These are phyloP conservation scores for Catostylus mosaicus DNA, from an alignment of 30 jellyfish, hydroid and myxozoan genomes.

Conservation along the genomic window DNA sequence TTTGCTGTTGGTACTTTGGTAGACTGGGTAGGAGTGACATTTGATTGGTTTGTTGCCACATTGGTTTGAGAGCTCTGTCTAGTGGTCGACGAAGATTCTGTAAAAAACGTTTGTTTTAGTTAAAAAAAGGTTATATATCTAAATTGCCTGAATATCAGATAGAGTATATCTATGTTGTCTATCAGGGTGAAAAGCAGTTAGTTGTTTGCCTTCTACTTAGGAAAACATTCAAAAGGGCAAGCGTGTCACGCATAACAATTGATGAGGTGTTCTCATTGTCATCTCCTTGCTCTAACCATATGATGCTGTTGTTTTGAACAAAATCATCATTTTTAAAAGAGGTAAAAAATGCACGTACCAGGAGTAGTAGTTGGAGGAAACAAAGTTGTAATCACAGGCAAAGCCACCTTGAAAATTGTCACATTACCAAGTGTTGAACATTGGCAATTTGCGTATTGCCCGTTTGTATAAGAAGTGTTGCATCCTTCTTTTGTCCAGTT, in stretches of 20 bases:
- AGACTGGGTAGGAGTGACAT: slow-evolving; percentile 3
- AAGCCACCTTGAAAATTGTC: slow-evolving; percentile 40
- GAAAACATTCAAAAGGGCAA: too few species aligned
- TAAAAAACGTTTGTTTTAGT: too few species aligned
- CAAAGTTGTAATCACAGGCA: slow-evolving; percentile 14
- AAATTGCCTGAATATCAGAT: too few species aligned
- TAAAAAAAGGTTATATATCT: too few species aligned
- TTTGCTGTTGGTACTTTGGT: background rate
- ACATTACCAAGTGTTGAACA: slow-evolving; percentile 28
- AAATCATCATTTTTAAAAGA: too few species aligned
- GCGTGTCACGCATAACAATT: too few species aligned
- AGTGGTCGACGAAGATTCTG: background rate
- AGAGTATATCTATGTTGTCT: too few species aligned
- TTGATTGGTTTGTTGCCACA: background rate
- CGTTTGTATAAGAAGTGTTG: slow-evolving; percentile 11
- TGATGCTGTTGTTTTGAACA: background rate
- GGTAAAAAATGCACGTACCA: slow-evolving; percentile 5
- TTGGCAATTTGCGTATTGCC: slow-evolving; percentile 22
- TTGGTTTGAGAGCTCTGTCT: background rate
- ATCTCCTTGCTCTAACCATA: too few species aligned
- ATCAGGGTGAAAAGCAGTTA: too few species aligned
- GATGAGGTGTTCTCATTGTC: too few species aligned
- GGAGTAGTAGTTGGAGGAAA: slow-evolving; percentile 23
- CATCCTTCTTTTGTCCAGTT: slow-evolving; percentile 68
- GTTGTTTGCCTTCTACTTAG: too few species aligned